phyloP scores from a whole-genome alignment of 2,797 vertebrate genomes.

The Rallus crepitans region DNA sequence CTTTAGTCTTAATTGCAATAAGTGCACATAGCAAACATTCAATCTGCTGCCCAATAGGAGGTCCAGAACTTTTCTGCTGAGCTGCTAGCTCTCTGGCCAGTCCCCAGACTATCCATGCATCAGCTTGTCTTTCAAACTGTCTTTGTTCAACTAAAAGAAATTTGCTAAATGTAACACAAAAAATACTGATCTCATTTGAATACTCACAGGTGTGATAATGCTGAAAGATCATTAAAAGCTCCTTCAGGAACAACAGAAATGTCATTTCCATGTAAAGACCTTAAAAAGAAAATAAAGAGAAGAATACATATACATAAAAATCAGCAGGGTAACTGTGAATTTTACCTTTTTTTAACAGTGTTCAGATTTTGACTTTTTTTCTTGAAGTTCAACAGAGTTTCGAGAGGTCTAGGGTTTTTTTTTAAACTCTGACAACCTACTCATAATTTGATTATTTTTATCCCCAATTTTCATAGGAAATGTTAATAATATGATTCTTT shows the following conservation, averaged over 20 bases:
- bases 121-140: neutral
- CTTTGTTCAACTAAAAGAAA: neutral
- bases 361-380: neutral
- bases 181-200: neutral
- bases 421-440: neutral
- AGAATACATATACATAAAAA: neutral
- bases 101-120: neutral
- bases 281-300: constrained; percentile 57
- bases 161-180: neutral
- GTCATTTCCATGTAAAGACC: constrained; percentile 97
- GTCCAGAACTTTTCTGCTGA: neutral
- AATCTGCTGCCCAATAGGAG: neutral
- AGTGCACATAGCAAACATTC: neutral
- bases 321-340: neutral
- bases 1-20: neutral
- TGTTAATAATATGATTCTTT: neutral
- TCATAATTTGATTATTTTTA: neutral
- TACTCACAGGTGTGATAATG: constrained; percentile 97
- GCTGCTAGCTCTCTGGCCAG: neutral
- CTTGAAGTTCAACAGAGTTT: neutral
- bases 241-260: constrained; percentile 96
- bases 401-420: neutral
- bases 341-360: neutral
- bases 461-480: neutral
- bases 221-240: constrained; percentile 93